These are phyloP conservation scores for Zapus hudsonius DNA, from an alignment of 2,113 vertebrate species.

Conservation along the genomic window DNA sequence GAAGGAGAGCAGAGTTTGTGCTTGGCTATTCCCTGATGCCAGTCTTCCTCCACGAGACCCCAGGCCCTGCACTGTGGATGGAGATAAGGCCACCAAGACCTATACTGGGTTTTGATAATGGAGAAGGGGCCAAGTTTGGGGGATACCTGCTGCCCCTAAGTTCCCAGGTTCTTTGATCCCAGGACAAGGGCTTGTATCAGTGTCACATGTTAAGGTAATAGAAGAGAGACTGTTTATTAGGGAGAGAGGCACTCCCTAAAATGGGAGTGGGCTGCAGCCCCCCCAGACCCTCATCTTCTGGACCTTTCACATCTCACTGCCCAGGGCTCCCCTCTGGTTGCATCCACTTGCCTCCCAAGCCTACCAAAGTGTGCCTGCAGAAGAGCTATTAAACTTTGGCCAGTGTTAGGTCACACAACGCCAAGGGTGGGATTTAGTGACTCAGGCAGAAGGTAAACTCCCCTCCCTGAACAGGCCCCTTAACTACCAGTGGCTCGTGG, in stretches of 20 bases:
- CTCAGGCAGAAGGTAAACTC: conserved; percentile 65
- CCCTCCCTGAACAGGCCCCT: conserved; percentile 50
- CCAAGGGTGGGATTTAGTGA: conserved; percentile 73
- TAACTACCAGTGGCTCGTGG: conserved; percentile 70
- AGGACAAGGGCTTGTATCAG: no score
- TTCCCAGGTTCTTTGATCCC: no score
- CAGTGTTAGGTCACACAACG: conserved; percentile 46
- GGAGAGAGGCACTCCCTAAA: no score
- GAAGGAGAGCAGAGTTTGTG: background rate
- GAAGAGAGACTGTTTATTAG: no score
- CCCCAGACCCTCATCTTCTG: background rate
- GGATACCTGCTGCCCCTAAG: no score
- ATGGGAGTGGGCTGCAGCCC: background rate
- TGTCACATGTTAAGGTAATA: no score
- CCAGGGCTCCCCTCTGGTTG: no score
- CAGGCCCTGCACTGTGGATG: no score
- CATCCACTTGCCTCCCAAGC: fast-evolving
- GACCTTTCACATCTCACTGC: background rate
- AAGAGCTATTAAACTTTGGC: background rate
- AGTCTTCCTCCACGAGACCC: fast-evolving
- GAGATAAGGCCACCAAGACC: background rate
- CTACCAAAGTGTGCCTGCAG: background rate
- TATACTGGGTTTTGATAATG: fast-evolving
- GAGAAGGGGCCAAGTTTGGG: background rate
- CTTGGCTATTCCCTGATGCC: background rate